Percentiles rank a stretch among this genome's conserved stretches.
Conservation (phyloP, 1,140 invertebrate genomes). For the Ips typographus region DNA sequence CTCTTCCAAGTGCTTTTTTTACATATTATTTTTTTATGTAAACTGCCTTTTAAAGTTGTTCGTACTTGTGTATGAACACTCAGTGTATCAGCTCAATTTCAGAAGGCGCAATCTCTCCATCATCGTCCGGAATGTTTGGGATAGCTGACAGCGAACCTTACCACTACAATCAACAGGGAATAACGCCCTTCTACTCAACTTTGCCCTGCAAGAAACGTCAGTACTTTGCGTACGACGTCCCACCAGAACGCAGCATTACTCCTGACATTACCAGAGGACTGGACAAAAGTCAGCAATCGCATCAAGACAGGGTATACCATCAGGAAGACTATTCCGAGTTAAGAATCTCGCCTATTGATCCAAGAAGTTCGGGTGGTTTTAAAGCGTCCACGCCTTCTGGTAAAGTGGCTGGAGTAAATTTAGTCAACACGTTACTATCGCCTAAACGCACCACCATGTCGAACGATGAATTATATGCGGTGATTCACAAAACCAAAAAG, state of each 20-base stretch:
- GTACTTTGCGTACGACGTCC: conserved; percentile 43
- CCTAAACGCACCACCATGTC: conserved; percentile 73
- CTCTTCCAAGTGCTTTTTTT: too few species aligned
- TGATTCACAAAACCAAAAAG: conserved; percentile 77
- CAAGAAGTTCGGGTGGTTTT: conserved; percentile 55
- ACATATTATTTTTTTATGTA: too few species aligned
- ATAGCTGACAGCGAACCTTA: conserved; percentile 33
- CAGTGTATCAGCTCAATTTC: conserved; percentile 28
- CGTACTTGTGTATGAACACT: too few species aligned
- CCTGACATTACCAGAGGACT: conserved; percentile 60
- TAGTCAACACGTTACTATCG: conserved; percentile 54
- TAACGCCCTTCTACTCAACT: conserved; percentile 44
- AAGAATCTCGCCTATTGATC: conserved; percentile 66
- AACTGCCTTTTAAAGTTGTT: too few species aligned
- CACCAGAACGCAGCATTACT: conserved; percentile 58
- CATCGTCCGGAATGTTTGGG: conserved; percentile 34
- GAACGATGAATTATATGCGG: conserved; percentile 73
- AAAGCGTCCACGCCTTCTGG: conserved; percentile 62
- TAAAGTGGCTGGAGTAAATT: conserved; percentile 47
- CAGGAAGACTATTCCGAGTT: conserved; percentile 37
- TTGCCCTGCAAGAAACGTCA: conserved; percentile 46
- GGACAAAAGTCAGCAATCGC: conserved; percentile 30
- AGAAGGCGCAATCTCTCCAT: conserved; percentile 46
- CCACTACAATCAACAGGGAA: conserved; percentile 32
- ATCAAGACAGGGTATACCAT: conserved; percentile 27